Evolutionary conservation across 2,797 vertebrate species (phyloP), one percentile per base, ranked within the genome.

Genomic region (Chrosomus eos): DNA sequence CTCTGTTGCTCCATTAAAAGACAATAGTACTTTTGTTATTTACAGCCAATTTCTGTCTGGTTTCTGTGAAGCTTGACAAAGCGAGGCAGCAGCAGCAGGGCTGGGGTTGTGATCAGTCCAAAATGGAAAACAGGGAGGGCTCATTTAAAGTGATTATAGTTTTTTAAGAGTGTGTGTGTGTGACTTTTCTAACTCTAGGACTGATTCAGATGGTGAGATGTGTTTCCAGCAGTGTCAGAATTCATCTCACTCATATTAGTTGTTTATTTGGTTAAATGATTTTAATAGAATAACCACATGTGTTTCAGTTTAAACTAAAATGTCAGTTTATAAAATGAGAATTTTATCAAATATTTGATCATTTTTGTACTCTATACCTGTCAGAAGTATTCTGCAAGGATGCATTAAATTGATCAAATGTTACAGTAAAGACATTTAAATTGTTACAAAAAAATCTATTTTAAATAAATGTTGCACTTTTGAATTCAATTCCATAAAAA

Each of bases 11-110:
- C 62, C 71, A 76, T 85, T 80, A 64, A 84, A 80, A 86, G 48
- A 87, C 85, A 87, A 83, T 80, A 79, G 60, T 67, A 68, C 78
- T 83, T 58, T 80, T 84, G 70, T 83, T 84, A 68, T 68, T 80
- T 84, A 68, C 81, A 80, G 48, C 21, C 55, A 71, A 79, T 83
- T 79, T 62, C 28, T 83, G 70, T 70, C 45, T 87, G 86, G 21
- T 74, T 36, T 83, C 76, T 83, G 28, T 74, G 64, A 81, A 43
- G 53, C 31, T 23, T 83, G 77, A 53, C 28, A 19, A 62, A 28
- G 38, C 6, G 18, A 66, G 53, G 48, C 45, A 74, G 48, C 60
- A 48, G 51, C 26, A 80, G 68, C 66, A 68, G 43, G 51, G 21
- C 45, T 75, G 51, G 74, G 40, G 68, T 83, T 43, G 60, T n/a